Base-by-base conservation (phyloP, 2,113 vertebrate genomes). In the Dromaius novaehollandiae region DNA sequence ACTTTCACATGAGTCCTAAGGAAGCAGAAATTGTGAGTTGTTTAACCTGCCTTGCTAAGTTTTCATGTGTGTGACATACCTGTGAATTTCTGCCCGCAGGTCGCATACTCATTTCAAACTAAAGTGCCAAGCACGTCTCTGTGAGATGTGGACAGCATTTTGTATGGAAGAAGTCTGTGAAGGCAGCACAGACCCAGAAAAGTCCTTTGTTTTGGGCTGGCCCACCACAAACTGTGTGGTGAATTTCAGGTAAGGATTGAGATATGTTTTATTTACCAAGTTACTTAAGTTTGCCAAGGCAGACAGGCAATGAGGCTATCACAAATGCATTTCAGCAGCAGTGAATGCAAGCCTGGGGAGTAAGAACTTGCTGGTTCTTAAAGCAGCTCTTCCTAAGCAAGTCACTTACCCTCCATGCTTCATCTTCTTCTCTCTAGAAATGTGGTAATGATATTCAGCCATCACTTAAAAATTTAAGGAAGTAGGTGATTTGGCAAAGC, bases 141-240 rank as follows among this genome's bases (percentile, higher is more conserved):
- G 98, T 95, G 99, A 99, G 95, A 99, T 99, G 99, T 99, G 99
- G 99, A 99, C 97, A 34, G 99, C 99, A 7, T 98, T 96, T 91
- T 99, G 99, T 96, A 98, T 98, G 95, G 99, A 99, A 34, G 99
- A 99, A 97, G 99, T 99, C 70, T 99, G 98, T 90, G 99, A 99
- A 92, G 99, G 98, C 50, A 99, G 98, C 96, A 99, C 98, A 11
- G 98, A 96, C 82, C 96, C 98, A 5, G 93, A 97, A 48, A 98
- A 95, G 73, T 99, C 99, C 92, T 99, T 99, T 38, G 99, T 99
- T 93, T 93, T 99, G 97, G 99, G 99, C 89, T 99, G 99, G 99
- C 99, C 99, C 81, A 99, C 98, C 10, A 99, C 98, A 92, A 99
- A 99, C 98, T 99, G 98, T n/a, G 99, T 99, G 92, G 99, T 98